Evolutionary conservation across 2,113 vertebrate genomes (phyloP).

Genomic region (Hymenochirus boettgeri): DNA sequence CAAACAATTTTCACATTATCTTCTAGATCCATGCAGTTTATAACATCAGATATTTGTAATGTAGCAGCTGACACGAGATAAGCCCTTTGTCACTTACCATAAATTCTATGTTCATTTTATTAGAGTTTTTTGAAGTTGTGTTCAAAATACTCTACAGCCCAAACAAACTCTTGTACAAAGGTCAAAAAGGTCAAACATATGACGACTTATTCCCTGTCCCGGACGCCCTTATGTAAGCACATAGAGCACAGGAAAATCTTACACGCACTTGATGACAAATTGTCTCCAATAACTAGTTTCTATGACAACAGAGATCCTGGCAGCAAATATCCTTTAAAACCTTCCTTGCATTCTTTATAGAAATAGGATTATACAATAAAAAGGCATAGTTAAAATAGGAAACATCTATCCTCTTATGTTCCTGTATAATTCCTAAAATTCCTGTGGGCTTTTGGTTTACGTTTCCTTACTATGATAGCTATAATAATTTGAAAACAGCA

Average conservation of each 20-base stretch:
- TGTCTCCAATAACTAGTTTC: slow-evolving; percentile 30
- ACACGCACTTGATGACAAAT: slow-evolving; percentile 21
- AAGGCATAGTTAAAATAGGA: slow-evolving; percentile 12
- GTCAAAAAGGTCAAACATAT: slow-evolving; percentile 13
- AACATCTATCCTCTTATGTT: slow-evolving; percentile 24
- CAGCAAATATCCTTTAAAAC: slow-evolving; percentile 19
- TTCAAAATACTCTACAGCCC: not conserved
- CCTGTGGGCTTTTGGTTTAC: too few relatives aligned
- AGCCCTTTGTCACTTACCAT: too few relatives aligned
- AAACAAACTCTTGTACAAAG: not conserved
- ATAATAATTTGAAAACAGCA: too few relatives aligned
- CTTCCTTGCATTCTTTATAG: slow-evolving; percentile 16
- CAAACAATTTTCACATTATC: too few relatives aligned
- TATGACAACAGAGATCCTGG: slow-evolving; percentile 28
- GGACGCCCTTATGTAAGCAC: slow-evolving; percentile 6
- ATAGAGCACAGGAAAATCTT: slow-evolving; percentile 8
- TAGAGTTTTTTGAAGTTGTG: not conserved
- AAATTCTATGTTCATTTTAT: too few relatives aligned
- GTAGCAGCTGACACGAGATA: too few relatives aligned
- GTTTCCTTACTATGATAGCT: too few relatives aligned
- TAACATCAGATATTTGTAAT: too few relatives aligned
- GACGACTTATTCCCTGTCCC: slow-evolving; percentile 22
- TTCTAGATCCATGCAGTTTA: too few relatives aligned
- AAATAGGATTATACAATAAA: slow-evolving; percentile 15
- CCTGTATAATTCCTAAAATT: too few relatives aligned